phyloP scores from a whole-genome alignment of 2,797 vertebrate genomes.

The Sebastolobus alascanus region DNA sequence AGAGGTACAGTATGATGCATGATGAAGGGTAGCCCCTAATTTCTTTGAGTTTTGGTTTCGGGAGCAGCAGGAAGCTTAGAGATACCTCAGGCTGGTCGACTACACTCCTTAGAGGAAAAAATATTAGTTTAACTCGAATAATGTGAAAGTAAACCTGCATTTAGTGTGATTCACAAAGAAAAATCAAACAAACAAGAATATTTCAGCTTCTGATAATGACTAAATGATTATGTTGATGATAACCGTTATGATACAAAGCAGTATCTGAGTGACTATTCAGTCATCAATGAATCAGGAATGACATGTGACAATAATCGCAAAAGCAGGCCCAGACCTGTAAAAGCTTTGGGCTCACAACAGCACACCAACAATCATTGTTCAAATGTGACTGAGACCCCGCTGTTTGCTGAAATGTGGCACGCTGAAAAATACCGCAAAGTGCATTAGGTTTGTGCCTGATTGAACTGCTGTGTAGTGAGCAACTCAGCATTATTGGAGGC shows the following conservation, averaged over 20 bases:
- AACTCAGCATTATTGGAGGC: slow-evolving; percentile 72
- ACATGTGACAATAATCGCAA: background rate
- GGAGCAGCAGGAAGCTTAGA: slow-evolving; percentile 10
- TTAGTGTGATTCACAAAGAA: background rate
- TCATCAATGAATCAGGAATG: slow-evolving; percentile 28
- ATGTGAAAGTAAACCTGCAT: background rate
- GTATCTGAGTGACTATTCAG: slow-evolving; percentile 11
- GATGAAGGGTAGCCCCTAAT: slow-evolving; percentile 32
- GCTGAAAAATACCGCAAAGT: slow-evolving; percentile 28
- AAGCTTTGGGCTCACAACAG: background rate
- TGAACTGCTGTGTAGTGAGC: slow-evolving; percentile 63
- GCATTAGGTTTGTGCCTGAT: slow-evolving; percentile 46
- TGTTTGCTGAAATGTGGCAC: slow-evolving; percentile 20
- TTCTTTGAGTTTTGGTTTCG: slow-evolving; percentile 26
- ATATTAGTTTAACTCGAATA: background rate
- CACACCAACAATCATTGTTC: background rate
- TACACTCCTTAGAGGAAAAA: background rate
- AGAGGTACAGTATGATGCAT: slow-evolving; percentile 22
- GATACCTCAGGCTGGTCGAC: background rate
- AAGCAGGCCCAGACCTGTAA: slow-evolving; percentile 12
- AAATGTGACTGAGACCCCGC: background rate
- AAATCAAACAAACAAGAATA: background rate
- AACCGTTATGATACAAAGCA: background rate
- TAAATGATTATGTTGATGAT: background rate
- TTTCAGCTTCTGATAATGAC: background rate